Evolutionary conservation across 2,113 vertebrate species (phyloP).

Genomic region (Chionomys nivalis): DNA sequence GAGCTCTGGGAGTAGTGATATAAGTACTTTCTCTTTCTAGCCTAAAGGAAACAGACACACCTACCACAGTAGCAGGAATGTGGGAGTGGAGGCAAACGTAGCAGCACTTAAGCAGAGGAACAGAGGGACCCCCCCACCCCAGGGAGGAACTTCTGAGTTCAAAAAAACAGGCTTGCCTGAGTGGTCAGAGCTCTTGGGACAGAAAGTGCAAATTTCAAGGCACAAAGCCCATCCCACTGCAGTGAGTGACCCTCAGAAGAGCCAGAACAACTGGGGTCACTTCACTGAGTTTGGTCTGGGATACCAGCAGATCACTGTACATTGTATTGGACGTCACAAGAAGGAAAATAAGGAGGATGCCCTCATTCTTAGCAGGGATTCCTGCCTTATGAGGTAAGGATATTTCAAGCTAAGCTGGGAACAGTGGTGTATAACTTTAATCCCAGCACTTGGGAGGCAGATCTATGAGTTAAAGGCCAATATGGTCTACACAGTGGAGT

Average conservation of each 20-base stretch:
- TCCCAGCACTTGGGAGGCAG: background rate
- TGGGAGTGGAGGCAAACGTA: background rate
- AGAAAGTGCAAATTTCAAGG: background rate
- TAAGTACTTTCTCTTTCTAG: background rate
- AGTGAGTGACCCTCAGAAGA: background rate
- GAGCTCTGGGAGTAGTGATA: background rate
- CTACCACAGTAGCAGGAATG: background rate
- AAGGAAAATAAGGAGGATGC: background rate
- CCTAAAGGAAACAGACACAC: background rate
- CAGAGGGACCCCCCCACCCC: background rate
- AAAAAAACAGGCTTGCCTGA: background rate
- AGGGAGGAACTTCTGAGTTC: too few species aligned
- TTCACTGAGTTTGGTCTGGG: slow-evolving; percentile 12
- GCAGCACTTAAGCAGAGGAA: background rate
- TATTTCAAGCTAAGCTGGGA: background rate
- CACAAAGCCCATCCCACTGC: background rate
- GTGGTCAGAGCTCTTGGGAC: background rate
- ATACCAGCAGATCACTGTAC: background rate
- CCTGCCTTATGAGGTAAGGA: background rate
- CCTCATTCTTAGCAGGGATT: too few species aligned
- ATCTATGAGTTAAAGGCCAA: background rate
- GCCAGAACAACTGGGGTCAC: background rate
- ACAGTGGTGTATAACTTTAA: background rate
- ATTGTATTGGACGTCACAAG: background rate
- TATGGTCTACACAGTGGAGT: background rate